Evolutionary conservation across 2,888 invertebrate species (phyloP).

Genomic region (Pecten maximus): DNA sequence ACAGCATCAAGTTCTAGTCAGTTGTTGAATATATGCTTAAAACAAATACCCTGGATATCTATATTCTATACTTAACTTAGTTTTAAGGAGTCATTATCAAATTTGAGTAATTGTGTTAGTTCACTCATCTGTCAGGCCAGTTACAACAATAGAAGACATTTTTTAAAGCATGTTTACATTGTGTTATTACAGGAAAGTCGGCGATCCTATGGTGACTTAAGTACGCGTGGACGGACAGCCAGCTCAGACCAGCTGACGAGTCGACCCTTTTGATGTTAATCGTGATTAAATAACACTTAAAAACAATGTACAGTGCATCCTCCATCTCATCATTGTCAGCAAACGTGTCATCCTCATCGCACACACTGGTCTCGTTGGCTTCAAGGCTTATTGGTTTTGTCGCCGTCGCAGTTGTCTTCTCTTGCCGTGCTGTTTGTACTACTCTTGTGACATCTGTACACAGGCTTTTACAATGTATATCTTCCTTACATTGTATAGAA

Average conservation of each 20-base stretch:
- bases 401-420: constrained; percentile 17
- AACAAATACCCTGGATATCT: too few relatives aligned
- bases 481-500: background rate
- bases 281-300: background rate
- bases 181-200: constrained; percentile 78
- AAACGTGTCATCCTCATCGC: background rate
- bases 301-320: constrained; percentile 13
- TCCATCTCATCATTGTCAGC: constrained; percentile 9
- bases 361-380: constrained; percentile 8
- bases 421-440: constrained; percentile 26
- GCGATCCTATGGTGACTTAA: constrained; percentile 79
- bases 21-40: too few relatives aligned
- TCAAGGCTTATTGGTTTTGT: constrained; percentile 17
- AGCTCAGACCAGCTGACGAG: constrained; percentile 83
- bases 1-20: too few relatives aligned
- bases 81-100: too few relatives aligned
- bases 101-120: too few relatives aligned
- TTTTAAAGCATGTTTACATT: constrained; percentile 39
- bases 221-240: constrained; percentile 82
- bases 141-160: too few relatives aligned
- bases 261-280: constrained; percentile 71
- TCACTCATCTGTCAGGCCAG: too few relatives aligned
- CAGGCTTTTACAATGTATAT: background rate
- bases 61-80: too few relatives aligned
- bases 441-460: background rate